A percentile compares a stretch with the other conserved stretches of the same genome.
Conservation (phyloP, 2,113 vertebrate genomes). For the Pteronura brasiliensis region DNA sequence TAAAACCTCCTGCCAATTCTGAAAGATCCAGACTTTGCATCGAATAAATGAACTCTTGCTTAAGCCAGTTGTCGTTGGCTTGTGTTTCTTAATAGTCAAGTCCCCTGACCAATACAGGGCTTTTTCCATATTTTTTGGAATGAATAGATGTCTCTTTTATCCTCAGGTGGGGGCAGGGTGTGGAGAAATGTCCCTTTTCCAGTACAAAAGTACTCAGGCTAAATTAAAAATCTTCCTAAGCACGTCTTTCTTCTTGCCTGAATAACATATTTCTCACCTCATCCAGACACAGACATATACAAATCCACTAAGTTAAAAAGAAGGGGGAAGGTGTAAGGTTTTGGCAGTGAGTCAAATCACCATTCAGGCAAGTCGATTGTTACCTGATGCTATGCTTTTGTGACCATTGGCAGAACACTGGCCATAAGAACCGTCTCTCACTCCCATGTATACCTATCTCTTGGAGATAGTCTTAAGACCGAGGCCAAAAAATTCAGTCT, state of each 20-base stretch:
- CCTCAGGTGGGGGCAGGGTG: background rate
- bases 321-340: background rate
- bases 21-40: background rate
- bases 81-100: background rate
- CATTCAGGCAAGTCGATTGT: background rate
- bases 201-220: background rate
- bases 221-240: conserved; percentile 56
- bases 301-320: conserved; percentile 16
- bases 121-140: conserved; percentile 56
- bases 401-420: background rate
- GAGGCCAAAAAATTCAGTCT: background rate
- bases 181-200: conserved; percentile 17
- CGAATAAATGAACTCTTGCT: conserved; percentile 1
- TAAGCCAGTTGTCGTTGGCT: background rate
- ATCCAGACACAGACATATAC: conserved; percentile 54
- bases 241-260: conserved; percentile 53
- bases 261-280: conserved; percentile 69
- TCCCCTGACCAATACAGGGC: background rate
- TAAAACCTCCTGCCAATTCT: conserved; percentile 10
- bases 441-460: rapidly evolving
- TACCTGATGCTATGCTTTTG: background rate
- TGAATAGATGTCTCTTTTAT: conserved; percentile 18
- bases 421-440: rapidly evolving
- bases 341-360: conserved; percentile 36
- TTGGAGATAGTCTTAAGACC: background rate